Evolutionary conservation across 2,888 invertebrate species (phyloP), one percentile per base, ranked within the genome.

Genomic region (Agrotis segetum): DNA sequence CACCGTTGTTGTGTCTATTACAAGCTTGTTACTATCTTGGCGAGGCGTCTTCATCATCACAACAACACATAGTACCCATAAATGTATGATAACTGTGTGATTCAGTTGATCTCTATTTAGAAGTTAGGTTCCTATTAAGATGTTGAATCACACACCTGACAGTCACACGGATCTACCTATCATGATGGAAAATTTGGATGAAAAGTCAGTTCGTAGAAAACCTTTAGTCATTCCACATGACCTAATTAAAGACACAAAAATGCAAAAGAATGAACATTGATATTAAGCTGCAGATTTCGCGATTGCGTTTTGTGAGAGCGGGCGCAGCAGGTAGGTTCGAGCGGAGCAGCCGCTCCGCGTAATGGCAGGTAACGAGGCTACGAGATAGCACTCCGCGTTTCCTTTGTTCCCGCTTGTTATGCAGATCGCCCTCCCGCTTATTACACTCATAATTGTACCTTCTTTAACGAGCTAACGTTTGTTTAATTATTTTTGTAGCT

Each of bases 361-460:
- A 86, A 78, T 83, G 71, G 75, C 85, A 82, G 84, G 82, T 85
- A 89, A 86, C 85, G 71, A 84, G 75, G 79, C 86, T 86, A 84
- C 85, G 81, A 88, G 89, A 88, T 89, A 87, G 84, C 86, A 86
- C 82, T 75, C 82, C 78, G 83, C 85, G 85, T 82, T 87, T 86
- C 86, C 85, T 89, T 90, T 90, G 90, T 91, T 90, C 83, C 88
- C 79, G 74, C 86, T 86, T 85, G 88, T 88, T 88, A 89, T 89
- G 89, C 85, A 89, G 84, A 89, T 89, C 78, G 82, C 81, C 84
- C 83, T 76, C 72, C 77, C 74, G 82, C 85, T 87, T 88, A 87
- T 88, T 88, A 85, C 74, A 79, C 49, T 77, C 83, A 85, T 88
- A 87, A 88, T 88, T 87, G 82, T 81, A 86, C 84, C 74, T 79